phyloP scores from a whole-genome alignment of 2,888 invertebrate species.

The Timandra comae region DNA sequence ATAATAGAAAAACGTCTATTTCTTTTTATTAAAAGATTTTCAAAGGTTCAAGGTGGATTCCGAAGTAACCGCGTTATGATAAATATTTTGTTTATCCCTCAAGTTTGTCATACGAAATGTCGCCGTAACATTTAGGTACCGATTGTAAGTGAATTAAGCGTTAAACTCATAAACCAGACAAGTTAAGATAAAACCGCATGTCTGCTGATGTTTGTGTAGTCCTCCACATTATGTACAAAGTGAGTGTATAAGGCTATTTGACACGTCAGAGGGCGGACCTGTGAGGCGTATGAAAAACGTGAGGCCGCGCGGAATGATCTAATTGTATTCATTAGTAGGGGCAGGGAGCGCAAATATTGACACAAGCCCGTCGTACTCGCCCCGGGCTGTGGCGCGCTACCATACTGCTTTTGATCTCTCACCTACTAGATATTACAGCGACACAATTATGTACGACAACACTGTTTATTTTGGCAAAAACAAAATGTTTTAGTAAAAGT shows the following conservation, averaged over 20 bases:
- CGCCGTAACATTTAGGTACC: conserved; percentile 4
- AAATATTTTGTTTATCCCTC: too few relatives aligned
- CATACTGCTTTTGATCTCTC: conserved; percentile 26
- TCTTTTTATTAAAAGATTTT: too few relatives aligned
- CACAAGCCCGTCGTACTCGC: conserved; percentile 48
- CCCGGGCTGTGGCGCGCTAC: conserved; percentile 30
- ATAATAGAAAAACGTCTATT: too few relatives aligned
- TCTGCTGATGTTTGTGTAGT: conserved; percentile 35
- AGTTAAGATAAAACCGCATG: conserved; percentile 9
- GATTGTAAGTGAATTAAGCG: neutral
- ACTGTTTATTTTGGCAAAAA: too few relatives aligned
- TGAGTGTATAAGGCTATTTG: conserved; percentile 42
- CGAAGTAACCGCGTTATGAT: too few relatives aligned
- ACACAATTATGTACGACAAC: conserved; percentile 15
- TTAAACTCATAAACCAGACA: conserved; percentile 7
- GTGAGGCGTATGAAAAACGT: conserved; percentile 69
- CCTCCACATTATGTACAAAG: conserved; percentile 49
- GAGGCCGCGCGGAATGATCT: conserved; percentile 76
- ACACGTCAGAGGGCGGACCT: conserved; percentile 55
- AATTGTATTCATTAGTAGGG: conserved; percentile 76
- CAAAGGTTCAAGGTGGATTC: too few relatives aligned
- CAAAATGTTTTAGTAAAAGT: too few relatives aligned
- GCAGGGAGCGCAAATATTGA: conserved; percentile 72
- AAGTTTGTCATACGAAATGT: too few relatives aligned
- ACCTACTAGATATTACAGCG: conserved; percentile 13